A percentile compares a stretch with the other conserved stretches of the same genome.
These are phyloP conservation scores for Synergus itoensis DNA, from an alignment of 2,888 invertebrate genomes.

Conservation along the genomic window DNA sequence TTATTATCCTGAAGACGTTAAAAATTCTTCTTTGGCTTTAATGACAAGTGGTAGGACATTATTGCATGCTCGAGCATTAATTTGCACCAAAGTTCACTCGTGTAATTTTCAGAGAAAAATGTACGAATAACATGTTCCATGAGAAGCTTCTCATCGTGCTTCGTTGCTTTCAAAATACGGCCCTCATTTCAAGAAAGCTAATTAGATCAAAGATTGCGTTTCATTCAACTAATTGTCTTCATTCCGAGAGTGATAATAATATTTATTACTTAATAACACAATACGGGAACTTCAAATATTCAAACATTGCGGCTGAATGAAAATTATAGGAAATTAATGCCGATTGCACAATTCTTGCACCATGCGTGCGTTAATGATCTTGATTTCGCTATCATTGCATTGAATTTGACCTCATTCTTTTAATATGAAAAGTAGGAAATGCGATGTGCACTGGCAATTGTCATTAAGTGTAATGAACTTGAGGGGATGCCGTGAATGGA, in stretches of 20 bases:
- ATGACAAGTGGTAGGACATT: not conserved
- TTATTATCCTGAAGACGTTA: no score
- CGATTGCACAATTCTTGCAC: no score
- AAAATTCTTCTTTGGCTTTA: no score
- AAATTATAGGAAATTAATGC: no score
- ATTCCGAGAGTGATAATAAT: constrained; percentile 6
- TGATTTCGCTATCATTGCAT: no score
- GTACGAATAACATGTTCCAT: constrained; percentile 13
- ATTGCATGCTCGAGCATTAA: not conserved
- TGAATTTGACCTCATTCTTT: no score
- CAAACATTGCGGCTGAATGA: no score
- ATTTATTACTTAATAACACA: constrained; percentile 11
- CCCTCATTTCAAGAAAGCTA: constrained; percentile 6
- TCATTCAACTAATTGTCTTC: constrained; percentile 34
- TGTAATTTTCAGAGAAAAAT: not conserved
- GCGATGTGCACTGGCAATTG: not conserved
- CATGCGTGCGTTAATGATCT: no score
- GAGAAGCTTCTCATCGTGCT: constrained; percentile 36
- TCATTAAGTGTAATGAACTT: constrained; percentile 47
- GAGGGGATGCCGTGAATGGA: constrained; percentile 49
- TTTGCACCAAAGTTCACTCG: constrained; percentile 1
- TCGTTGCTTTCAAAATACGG: constrained; percentile 30
- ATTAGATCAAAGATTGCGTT: constrained; percentile 22
- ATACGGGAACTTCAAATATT: not conserved
- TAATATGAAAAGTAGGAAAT: not conserved